Conservation (phyloP, 53 echinoderm and acorn worm species). For the Echinometra lucunter region DNA sequence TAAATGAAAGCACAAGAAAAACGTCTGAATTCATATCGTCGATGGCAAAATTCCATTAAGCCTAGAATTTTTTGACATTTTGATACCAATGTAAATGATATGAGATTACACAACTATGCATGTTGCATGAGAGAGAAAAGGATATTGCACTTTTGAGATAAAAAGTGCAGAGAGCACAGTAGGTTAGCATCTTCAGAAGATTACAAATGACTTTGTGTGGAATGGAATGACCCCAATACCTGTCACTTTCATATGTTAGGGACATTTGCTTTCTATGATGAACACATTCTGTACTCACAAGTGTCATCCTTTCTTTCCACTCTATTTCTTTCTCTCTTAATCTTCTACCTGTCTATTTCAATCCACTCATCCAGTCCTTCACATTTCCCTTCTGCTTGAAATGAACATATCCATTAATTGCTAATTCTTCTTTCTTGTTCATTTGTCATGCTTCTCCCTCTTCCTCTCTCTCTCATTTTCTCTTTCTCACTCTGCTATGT, state of each 20-base stretch:
- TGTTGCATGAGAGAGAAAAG: conserved; percentile 36
- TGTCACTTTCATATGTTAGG: conserved; percentile 37
- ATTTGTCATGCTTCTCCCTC: neutral
- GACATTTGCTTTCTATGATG: conserved; percentile 23
- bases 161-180: conserved; percentile 23
- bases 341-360: neutral
- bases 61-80: conserved; percentile 33
- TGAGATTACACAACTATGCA: conserved; percentile 16
- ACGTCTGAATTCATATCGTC: neutral
- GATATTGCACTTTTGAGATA: neutral
- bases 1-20: neutral
- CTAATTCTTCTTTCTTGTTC: too few species aligned
- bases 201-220: conserved; percentile 27
- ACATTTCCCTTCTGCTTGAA: too few species aligned
- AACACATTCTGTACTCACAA: neutral
- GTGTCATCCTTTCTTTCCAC: neutral
- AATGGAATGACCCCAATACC: neutral
- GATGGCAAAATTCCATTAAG: conserved; percentile 39
- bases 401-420: too few species aligned
- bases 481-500: neutral
- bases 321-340: neutral
- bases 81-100: conserved; percentile 41
- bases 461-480: neutral
- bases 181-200: conserved; percentile 36
- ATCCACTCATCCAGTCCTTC: neutral